These are phyloP conservation scores for Ctenomys sociabilis DNA, from an alignment of 2,113 vertebrate species.

Conservation along the genomic window DNA sequence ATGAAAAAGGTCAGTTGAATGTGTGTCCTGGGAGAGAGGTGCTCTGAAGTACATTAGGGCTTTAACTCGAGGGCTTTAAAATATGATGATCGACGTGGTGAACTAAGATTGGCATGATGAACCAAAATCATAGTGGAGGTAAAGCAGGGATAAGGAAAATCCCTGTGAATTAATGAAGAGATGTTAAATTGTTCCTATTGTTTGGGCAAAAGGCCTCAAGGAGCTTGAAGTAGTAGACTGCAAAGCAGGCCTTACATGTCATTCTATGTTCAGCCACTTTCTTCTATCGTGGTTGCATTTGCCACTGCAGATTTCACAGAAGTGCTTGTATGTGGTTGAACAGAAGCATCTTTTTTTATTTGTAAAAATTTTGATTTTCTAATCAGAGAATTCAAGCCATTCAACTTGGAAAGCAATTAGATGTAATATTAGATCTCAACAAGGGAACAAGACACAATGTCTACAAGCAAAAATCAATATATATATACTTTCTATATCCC, in stretches of 20 bases:
- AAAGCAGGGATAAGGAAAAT: neutral
- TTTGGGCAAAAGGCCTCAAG: neutral
- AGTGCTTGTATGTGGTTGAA: neutral
- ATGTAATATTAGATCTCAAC: constrained; percentile 39
- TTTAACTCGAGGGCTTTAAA: neutral
- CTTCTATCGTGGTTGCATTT: neutral
- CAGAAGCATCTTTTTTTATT: constrained; percentile 48
- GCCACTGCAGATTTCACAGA: neutral
- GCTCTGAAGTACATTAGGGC: neutral
- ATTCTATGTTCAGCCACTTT: neutral
- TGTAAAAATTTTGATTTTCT: constrained; percentile 31
- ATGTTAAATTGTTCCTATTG: neutral
- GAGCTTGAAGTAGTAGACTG: neutral
- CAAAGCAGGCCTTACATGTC: neutral
- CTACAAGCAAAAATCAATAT: constrained; percentile 56
- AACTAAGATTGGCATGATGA: neutral
- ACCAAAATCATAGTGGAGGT: neutral
- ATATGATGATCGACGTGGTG: neutral
- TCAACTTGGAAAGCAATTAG: constrained; percentile 47
- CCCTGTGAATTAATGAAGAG: neutral
- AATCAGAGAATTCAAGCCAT: constrained; percentile 19
- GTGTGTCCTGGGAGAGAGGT: neutral
- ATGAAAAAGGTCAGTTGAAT: neutral
- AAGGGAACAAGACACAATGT: constrained; percentile 17
- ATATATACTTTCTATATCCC: constrained; percentile 17